A percentile compares a stretch with the other conserved stretches of the same genome.
phyloP scores from a whole-genome alignment of 2,113 vertebrate species.

The Percopsis transmontana region DNA sequence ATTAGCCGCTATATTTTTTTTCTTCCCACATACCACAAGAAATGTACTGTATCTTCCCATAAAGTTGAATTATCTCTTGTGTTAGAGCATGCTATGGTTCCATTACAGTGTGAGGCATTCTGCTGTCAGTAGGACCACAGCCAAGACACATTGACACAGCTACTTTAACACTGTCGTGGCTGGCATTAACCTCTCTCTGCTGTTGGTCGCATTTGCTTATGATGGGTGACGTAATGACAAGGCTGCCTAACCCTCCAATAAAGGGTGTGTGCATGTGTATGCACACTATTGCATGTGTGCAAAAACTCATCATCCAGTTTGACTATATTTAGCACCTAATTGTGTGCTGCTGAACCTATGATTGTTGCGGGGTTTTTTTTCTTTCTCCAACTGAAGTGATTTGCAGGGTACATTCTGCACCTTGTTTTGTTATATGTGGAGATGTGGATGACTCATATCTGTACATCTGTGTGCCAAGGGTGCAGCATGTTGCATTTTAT shows the following conservation, averaged over 20 bases:
- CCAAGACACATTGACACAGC: neutral
- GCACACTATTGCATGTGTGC: neutral
- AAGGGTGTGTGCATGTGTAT: neutral
- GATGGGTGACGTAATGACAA: conserved; percentile 29
- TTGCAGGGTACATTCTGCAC: neutral
- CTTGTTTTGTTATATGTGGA: neutral
- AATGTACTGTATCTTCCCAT: too few relatives aligned
- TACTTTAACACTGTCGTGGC: neutral
- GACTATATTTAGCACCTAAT: conserved; percentile 58
- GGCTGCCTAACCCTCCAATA: conserved; percentile 14
- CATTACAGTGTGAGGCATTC: neutral
- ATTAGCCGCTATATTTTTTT: too few relatives aligned
- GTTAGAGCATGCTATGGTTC: too few relatives aligned
- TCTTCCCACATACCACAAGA: too few relatives aligned
- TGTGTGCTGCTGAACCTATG: conserved; percentile 43
- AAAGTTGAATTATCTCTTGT: too few relatives aligned
- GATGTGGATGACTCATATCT: conserved; percentile 20
- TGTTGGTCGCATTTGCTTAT: conserved; percentile 3
- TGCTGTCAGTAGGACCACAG: neutral
- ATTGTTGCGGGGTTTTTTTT: conserved; percentile 28
- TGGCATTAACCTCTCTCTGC: conserved; percentile 2
- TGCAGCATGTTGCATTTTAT: neutral
- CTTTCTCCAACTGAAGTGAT: conserved; percentile 9
- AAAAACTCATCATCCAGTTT: conserved; percentile 16
- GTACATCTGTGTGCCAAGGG: neutral